Base-by-base conservation (phyloP, 2,113 vertebrate genomes). In the Fulica atra region DNA sequence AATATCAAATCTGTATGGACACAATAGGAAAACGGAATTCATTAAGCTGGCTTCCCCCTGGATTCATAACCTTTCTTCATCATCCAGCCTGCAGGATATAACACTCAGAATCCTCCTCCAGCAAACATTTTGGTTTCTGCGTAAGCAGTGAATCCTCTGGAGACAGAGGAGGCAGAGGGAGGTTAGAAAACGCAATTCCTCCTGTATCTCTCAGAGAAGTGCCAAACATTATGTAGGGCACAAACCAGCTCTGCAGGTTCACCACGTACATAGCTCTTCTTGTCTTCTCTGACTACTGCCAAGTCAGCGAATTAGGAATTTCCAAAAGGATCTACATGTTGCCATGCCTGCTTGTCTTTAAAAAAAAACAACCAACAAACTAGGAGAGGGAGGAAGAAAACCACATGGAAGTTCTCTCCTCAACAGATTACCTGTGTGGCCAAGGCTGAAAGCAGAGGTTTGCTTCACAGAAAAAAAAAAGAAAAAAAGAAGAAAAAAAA, bases 111-210 rank as follows among this genome's bases (percentile, higher is more conserved):
- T 57, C 44, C 60, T 94, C 28, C 60, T 54, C 38, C n/a, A 73
- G 81, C 50, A 91, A 91, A 78, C 11, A 6, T 40, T 79, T 51
- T 64, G 10, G 46, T 69, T 90, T 88, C 80, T 77, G 72, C 40
- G 2, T 88, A 82, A 93, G 74, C 46, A 93, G 56, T n/a, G 69
- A 95, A 81, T 57, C 64, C 89, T 93, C 82, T 33, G 38, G 83
- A 92, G 89, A 91, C 3, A n/a, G 42, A 48, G 28, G 29, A 76
- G 11, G 53, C 44, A 92, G 54, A 77, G 50, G 53, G 71, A 91
- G 11, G 42, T 31, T 73, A 51, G 85, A 66, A 96, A 86, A 93
- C 26, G n/a, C 56, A 74, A 40, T 93, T 87, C 63, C 68, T 89
- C 64, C 68, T 56, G 15, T 53, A 35, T 35, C 2, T 80, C 74